phyloP scores from a whole-genome alignment of 2,888 invertebrate species.

The Ormyrus thymus region DNA sequence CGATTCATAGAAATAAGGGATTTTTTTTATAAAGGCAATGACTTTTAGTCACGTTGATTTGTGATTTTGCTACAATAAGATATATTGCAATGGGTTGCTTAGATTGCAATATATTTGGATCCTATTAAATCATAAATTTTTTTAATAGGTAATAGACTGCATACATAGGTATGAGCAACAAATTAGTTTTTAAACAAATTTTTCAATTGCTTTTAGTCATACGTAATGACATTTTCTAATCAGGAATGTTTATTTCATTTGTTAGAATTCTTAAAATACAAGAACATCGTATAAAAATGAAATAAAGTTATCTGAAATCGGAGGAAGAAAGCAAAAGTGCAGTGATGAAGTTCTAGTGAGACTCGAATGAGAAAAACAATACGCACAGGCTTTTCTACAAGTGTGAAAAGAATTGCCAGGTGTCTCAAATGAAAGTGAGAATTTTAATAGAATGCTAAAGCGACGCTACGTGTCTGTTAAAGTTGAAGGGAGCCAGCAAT shows the following conservation, averaged over 20 bases:
- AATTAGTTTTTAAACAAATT: neutral
- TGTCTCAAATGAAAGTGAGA: slow-evolving; percentile 32
- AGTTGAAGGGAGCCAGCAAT: slow-evolving; percentile 30
- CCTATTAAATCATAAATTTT: neutral
- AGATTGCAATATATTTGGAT: too few species aligned
- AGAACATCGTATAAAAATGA: neutral
- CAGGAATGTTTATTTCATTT: neutral
- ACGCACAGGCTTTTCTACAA: slow-evolving; percentile 36
- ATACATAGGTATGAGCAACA: neutral
- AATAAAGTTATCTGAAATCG: neutral
- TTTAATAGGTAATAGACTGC: neutral
- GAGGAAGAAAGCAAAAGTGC: slow-evolving; percentile 4
- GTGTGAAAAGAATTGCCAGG: slow-evolving; percentile 28
- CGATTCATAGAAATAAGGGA: neutral
- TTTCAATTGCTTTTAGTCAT: slow-evolving; percentile 9
- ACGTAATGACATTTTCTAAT: slow-evolving; percentile 20
- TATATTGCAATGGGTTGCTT: too few species aligned
- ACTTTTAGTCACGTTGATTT: neutral
- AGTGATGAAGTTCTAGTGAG: slow-evolving; percentile 4
- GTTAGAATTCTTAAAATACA: slow-evolving; percentile 2
- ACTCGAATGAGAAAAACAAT: neutral
- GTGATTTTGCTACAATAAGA: too few species aligned
- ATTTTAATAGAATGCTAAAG: slow-evolving; percentile 31
- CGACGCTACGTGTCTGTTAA: slow-evolving; percentile 27
- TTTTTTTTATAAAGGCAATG: neutral